Conservation (phyloP, 2,888 invertebrate genomes). For the Helicoverpa assulta region DNA sequence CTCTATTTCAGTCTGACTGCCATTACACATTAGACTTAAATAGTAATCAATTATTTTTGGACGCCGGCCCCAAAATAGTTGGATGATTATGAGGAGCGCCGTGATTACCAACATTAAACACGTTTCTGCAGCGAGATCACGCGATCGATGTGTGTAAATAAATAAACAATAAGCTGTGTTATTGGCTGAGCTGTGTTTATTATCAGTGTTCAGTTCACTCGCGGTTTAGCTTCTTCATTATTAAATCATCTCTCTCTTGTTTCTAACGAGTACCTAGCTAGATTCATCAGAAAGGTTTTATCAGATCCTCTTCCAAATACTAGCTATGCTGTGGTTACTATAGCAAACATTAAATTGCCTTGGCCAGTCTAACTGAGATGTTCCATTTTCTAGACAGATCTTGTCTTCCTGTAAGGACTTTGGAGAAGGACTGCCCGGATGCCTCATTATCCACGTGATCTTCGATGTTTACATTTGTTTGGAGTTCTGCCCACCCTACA, state of each 20-base stretch:
- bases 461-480: conserved; percentile 18
- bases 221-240: conserved; percentile 4
- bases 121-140: conserved; percentile 53
- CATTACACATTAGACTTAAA: neutral
- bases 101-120: conserved; percentile 41
- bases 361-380: neutral
- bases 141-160: conserved; percentile 57
- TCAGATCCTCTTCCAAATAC: conserved; percentile 5
- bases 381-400: neutral
- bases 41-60: conserved; percentile 29
- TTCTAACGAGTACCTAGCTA: neutral
- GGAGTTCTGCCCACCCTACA: conserved; percentile 30
- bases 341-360: neutral
- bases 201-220: conserved; percentile 7
- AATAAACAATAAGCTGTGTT: conserved; percentile 42
- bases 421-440: conserved; percentile 1
- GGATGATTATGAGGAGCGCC: conserved; percentile 25
- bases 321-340: neutral
- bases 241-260: neutral
- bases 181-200: conserved; percentile 12
- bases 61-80: conserved; percentile 24
- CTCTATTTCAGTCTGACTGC: neutral
- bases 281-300: neutral
- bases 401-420: neutral
- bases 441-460: conserved; percentile 1